Conservation (phyloP, 2,113 vertebrate species). For the Theropithecus gelada region DNA sequence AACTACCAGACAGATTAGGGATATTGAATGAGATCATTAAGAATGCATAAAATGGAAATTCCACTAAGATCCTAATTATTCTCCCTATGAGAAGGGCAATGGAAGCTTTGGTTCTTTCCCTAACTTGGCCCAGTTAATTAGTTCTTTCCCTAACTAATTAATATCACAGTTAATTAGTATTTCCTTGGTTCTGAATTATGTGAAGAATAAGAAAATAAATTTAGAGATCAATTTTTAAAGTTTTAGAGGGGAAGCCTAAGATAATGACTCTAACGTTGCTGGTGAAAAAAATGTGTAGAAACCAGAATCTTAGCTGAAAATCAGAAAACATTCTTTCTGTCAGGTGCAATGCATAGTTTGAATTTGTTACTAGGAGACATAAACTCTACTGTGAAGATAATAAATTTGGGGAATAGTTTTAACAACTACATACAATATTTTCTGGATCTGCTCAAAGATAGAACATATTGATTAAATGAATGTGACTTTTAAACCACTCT, state of each 20-base stretch:
- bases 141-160: too few relatives aligned
- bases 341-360: neutral
- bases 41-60: neutral
- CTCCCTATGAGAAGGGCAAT: neutral
- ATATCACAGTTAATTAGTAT: neutral
- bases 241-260: neutral
- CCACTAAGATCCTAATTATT: neutral
- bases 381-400: neutral
- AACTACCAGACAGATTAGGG: neutral
- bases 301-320: neutral
- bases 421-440: neutral
- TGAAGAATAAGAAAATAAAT: neutral
- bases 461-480: neutral
- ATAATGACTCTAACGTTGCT: neutral
- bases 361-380: neutral
- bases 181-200: neutral
- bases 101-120: neutral
- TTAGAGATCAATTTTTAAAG: neutral
- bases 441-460: conserved; percentile 1
- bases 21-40: neutral
- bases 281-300: neutral
- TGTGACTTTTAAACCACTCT: neutral
- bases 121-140: neutral
- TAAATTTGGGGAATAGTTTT: neutral
- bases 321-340: neutral